A percentile compares a stretch with the other conserved stretches of the same genome.
Evolutionary conservation across 2,113 vertebrate species (phyloP).

Genomic region (Bothrops jararaca): DNA sequence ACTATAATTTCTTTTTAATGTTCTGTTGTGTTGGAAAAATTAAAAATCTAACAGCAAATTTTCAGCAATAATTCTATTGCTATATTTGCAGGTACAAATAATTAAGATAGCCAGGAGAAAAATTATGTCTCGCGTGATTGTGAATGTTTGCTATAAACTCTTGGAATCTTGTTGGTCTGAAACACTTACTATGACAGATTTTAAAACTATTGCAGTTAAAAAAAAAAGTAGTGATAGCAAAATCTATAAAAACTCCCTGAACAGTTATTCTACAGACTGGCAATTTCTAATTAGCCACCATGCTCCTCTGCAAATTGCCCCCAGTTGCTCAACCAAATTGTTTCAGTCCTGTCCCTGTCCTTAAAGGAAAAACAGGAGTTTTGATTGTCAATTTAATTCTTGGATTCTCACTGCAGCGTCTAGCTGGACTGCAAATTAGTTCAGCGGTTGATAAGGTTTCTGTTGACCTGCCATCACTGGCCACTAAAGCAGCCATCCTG

Average conservation of each 20-base stretch:
- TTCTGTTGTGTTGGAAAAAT: neutral
- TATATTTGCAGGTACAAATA: neutral
- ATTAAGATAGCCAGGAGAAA: neutral
- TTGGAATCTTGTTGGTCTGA: neutral
- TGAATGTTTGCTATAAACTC: neutral
- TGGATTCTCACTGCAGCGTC: constrained; percentile 30
- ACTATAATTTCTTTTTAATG: neutral
- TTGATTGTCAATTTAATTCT: constrained; percentile 9
- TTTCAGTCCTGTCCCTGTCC: constrained; percentile 13
- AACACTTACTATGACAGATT: constrained; percentile 2
- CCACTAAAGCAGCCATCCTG: neutral
- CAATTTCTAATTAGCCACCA: constrained; percentile 32
- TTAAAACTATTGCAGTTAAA: neutral
- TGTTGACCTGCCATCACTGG: neutral
- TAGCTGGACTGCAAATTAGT: constrained; percentile 31
- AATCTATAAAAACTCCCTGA: constrained; percentile 30
- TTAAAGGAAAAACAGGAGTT: constrained; percentile 40
- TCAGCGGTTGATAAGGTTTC: neutral
- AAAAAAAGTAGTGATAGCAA: neutral
- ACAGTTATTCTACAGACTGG: constrained; percentile 15
- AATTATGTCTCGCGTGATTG: neutral
- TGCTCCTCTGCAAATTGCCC: neutral
- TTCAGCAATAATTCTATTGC: neutral
- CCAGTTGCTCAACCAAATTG: constrained; percentile 38
- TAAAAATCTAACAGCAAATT: neutral